phyloP scores from a whole-genome alignment of 2,113 vertebrate genomes.

The Jaculus jaculus region DNA sequence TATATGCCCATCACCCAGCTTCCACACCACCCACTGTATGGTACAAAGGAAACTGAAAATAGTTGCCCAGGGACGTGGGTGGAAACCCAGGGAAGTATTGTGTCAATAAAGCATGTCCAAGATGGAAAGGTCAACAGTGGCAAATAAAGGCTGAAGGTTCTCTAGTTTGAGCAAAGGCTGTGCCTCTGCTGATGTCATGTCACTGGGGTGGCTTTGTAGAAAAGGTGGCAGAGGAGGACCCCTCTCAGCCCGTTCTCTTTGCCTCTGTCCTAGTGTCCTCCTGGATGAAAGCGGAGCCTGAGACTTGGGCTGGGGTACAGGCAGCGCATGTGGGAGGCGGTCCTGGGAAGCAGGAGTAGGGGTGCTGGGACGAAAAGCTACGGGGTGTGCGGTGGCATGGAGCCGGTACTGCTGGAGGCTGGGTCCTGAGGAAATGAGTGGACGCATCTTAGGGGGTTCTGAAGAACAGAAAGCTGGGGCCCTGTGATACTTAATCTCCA shows the following conservation, averaged over 20 bases:
- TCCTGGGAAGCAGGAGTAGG: neutral
- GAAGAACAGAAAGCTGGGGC: neutral
- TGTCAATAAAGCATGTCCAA: neutral
- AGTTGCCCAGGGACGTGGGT: neutral
- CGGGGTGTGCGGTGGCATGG: neutral
- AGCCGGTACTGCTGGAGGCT: neutral
- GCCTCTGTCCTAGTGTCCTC: neutral
- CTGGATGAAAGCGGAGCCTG: neutral
- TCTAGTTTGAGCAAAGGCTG: neutral
- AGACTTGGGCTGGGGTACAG: neutral
- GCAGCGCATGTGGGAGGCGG: neutral
- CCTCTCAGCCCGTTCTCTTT: neutral
- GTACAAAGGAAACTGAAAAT: constrained; percentile 39
- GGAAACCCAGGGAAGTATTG: neutral
- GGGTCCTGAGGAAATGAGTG: neutral
- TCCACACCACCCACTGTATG: neutral
- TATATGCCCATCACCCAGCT: neutral
- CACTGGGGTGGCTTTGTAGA: neutral
- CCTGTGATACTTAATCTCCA: no score
- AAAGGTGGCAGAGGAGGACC: neutral
- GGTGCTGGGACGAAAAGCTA: neutral
- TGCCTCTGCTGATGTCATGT: no score
- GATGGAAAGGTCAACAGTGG: neutral
- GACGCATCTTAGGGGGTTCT: neutral
- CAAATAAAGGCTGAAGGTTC: neutral